Conservation (phyloP, 2,797 vertebrate genomes). For the Scleropages formosus region DNA sequence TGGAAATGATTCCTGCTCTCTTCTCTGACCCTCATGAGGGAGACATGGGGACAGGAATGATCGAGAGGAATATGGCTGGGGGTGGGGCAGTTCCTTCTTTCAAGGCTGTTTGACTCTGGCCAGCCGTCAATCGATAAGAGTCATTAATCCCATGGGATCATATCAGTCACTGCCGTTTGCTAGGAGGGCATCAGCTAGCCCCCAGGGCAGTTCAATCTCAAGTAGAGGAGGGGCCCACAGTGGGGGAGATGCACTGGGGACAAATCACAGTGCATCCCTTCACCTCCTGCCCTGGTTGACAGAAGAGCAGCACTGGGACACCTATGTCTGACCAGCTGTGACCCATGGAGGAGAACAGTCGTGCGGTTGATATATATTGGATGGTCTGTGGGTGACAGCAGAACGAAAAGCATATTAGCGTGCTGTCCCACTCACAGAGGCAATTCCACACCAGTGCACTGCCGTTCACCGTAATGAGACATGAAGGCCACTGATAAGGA, state of each 20-base stretch:
- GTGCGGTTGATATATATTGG: conserved; percentile 20
- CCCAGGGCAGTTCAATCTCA: background rate
- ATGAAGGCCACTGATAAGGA: conserved; percentile 57
- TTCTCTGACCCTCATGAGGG: background rate
- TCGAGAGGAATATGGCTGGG: background rate
- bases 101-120: conserved; percentile 24
- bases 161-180: background rate
- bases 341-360: background rate
- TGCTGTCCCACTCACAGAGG: background rate
- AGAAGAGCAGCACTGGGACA: no score
- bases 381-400: conserved; percentile 24
- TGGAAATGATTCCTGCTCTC: background rate
- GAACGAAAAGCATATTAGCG: conserved; percentile 42
- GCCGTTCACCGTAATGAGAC: conserved; percentile 64
- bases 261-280: no score
- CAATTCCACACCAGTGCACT: conserved; percentile 43
- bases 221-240: no score
- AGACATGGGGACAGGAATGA: background rate
- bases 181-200: background rate
- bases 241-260: no score
- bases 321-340: conserved; percentile 39
- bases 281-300: no score
- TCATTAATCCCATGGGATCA: conserved; percentile 12
- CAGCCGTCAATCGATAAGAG: conserved; percentile 29
- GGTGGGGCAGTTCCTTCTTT: conserved; percentile 22